Evolutionary conservation across 35 echinoderm and acorn worm genomes (phyloP), one percentile per base, ranked within the genome.

Genomic region (Amphiura filiformis): DNA sequence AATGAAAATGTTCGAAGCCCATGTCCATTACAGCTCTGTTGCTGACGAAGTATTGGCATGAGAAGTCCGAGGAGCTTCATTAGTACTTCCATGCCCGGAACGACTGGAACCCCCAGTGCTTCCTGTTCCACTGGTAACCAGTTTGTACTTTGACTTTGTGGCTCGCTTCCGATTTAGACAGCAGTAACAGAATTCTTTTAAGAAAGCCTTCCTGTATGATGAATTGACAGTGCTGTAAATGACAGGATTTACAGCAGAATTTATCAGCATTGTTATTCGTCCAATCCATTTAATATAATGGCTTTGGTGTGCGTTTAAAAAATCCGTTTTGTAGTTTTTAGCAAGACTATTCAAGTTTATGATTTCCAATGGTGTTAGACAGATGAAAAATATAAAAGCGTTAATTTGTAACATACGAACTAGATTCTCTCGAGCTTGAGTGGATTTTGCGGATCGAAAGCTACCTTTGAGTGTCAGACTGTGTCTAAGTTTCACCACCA

Each of bases 371-470:
- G 61, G 61, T 26, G 61, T 70, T 70, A 70, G 28, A 70, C 61
- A 70, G 15, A 70, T 11, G 26, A 70, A 70, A 70, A 70, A 70
- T 30, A 70, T 30, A 5, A 70, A 23, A 1, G 11, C 61, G 26
- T 70, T 70, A 70, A 70, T 70, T 70, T 70, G 61, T n/a, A 70
- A 23, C 61, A 70, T 70, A 23, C 61, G 61, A 70, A 70, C 61
- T 2, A 70, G 15, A 70, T 70, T 70, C 1, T 5, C 4, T 15
- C 61, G 15, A 2, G 9, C 61, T 30, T 70, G 9, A 30, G 26
- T 70, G 61, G 61, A 70, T 70, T 70, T 70, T n/a, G 61, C 9
- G 61, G 61, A 70, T 70, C 61, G 15, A 23, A 70, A 13, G 28
- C 61, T 70, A 13, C 61, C 61, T 23, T 70, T 70, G 1, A 5